Base-by-base conservation (phyloP, 2,113 vertebrate genomes). In the Platysteira castanea region DNA sequence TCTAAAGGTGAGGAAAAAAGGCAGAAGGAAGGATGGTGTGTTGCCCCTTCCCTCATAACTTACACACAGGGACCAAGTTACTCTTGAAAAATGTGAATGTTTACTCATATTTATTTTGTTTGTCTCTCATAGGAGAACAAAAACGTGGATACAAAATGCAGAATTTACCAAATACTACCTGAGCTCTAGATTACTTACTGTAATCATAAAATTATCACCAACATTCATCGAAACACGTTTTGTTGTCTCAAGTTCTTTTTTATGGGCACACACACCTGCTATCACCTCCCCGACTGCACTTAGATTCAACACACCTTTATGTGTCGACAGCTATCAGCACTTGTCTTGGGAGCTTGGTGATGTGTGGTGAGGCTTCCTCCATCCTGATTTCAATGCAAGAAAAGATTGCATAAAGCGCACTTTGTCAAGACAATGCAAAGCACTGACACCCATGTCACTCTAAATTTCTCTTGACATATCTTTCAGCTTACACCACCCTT, bases 321-420 rank as follows among this genome's bases (percentile, higher is more conserved):
- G 85, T 97, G 97, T 95, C 95, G 68, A 97, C 98, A 98, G 92
- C 95, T 97, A 60, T 98, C 98, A 90, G 97, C 96, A 97, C 84
- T 97, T 97, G 54, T 56, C 80, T 83, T 90, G 49, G 77, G 44
- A 49, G 98, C 98, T 91, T 98, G 97, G 91, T 97, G 95, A 97
- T 98, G 97, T 98, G 98, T 98, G 96, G 95, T 98, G 84, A 95
- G 82, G 78, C 96, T 71, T 75, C 57, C 86, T 92, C 64, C 68
- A 77, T 94, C 80, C 57, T 33, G 12, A 60, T 78, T 64, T 56
- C 87, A 77, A 21, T 53, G 73, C 42, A 89, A 59, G 91, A 80
- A 77, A 37, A 9, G 16, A 85, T 50, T 75, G 67, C 47, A 46
- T 65, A 90, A 89, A 88, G n/a, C 59, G 56, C 33, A 41, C 33